Evolutionary conservation across 2,113 vertebrate species (phyloP).

Genomic region (Podarcis muralis): DNA sequence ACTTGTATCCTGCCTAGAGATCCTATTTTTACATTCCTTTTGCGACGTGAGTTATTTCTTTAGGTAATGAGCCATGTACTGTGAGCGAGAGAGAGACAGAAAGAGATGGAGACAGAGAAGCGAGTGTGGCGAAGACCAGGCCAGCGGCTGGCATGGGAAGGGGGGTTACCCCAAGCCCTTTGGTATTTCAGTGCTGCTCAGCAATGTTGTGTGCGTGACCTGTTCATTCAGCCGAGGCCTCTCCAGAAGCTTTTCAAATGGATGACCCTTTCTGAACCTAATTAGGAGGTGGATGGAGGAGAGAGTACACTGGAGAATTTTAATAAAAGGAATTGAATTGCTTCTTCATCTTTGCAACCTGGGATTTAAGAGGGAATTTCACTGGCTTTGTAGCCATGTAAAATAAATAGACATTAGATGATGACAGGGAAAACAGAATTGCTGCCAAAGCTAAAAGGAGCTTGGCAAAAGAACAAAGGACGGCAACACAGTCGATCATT

Average conservation of each 20-base stretch:
- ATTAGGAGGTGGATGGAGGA: slow-evolving; percentile 67
- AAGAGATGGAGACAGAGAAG: neutral
- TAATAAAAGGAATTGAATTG: slow-evolving; percentile 71
- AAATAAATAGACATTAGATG: slow-evolving; percentile 85
- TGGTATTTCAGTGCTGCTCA: slow-evolving; percentile 49
- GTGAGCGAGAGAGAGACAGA: neutral
- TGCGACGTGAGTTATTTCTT: neutral
- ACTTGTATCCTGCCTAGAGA: slow-evolving; percentile 34
- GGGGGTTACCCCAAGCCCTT: slow-evolving; percentile 33
- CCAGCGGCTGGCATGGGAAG: slow-evolving; percentile 14
- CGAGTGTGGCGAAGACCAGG: slow-evolving; percentile 12
- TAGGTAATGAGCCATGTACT: neutral
- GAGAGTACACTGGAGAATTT: slow-evolving; percentile 72
- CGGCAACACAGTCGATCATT: slow-evolving; percentile 72
- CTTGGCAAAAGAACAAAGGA: slow-evolving; percentile 80
- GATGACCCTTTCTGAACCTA: slow-evolving; percentile 75
- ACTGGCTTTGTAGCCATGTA: slow-evolving; percentile 79
- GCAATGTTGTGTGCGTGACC: slow-evolving; percentile 56
- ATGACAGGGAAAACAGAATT: slow-evolving; percentile 81
- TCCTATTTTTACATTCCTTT: neutral
- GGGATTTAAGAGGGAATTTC: slow-evolving; percentile 80
- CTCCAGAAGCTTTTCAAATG: slow-evolving; percentile 65
- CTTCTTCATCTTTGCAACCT: slow-evolving; percentile 77
- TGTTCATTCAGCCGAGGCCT: slow-evolving; percentile 64
- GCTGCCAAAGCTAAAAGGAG: slow-evolving; percentile 81